Evolutionary conservation across 2,113 vertebrate species (phyloP), one percentile per base, ranked within the genome.

Genomic region (Oreotragus oreotragus): DNA sequence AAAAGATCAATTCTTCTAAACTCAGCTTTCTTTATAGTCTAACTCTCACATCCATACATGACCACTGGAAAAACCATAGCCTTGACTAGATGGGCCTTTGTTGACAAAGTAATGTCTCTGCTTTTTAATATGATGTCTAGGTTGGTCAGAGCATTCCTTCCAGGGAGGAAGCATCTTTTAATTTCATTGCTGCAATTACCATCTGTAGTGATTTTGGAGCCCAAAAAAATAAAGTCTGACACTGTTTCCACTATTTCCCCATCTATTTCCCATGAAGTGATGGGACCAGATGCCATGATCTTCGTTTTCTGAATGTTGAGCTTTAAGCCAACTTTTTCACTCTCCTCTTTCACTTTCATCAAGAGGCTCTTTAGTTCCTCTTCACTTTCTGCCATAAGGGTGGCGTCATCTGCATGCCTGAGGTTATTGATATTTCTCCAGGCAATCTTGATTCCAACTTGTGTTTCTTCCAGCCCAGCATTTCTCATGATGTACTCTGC

Each of bases 391-490:
- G 64, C 33, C 33, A 36, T 66, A 10, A 66, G 64, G 0, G 33
- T 36, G 33, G 33, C 36, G 4, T 36, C 33, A 66, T 66, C 17
- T 21, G 16, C 33, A 21, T 66, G 21, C 10, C 1, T 66, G 64
- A 10, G 8, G 33, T 36, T 36, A 36, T 2, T 36, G 17, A 66
- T 2, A 66, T 21, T 66, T 66, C 16, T 66, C 0, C 64, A 1
- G 0, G 8, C 64, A 66, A 21, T 36, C 64, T 66, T 66, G 17
- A 66, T 66, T 36, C 64, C 64, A 66, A 33, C 4, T 66, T 66
- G 33, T 21, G 64, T 1, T 36, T 66, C 64, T 2, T 36, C 3
- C 64, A 66, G 64, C 1, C 17, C 64, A 17, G 33, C 0, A 0
- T 66, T 64, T 66, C 64, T 66, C 64, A 36, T 66, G 17, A 66